Conservation (phyloP, 2,888 invertebrate genomes). For the Xylocampa areola region DNA sequence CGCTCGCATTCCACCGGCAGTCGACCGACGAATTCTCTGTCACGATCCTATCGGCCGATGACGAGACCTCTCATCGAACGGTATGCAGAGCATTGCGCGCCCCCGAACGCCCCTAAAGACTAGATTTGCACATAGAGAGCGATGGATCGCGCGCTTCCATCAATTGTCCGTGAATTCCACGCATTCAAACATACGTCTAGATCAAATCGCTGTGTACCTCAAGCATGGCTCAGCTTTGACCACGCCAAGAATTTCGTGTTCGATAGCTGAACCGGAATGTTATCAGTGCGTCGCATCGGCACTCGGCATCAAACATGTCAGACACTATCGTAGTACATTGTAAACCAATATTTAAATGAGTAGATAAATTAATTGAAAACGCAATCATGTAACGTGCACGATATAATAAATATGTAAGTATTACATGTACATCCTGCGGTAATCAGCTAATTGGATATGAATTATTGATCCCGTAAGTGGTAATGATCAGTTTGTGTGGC, state of each 20-base stretch:
- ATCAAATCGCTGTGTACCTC: constrained; percentile 74
- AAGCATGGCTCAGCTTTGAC: constrained; percentile 78
- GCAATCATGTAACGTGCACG: constrained; percentile 67
- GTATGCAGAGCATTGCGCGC: constrained; percentile 79
- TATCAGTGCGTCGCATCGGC: constrained; percentile 85
- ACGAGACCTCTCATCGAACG: constrained; percentile 80
- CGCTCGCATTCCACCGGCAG: constrained; percentile 84
- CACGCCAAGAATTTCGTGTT: constrained; percentile 85
- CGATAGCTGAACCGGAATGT: constrained; percentile 86
- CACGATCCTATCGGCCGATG: constrained; percentile 84
- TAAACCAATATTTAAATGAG: constrained; percentile 82
- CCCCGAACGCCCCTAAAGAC: constrained; percentile 68
- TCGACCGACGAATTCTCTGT: constrained; percentile 86
- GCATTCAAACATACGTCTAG: constrained; percentile 80
- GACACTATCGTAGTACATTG: constrained; percentile 77
- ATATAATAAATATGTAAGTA: constrained; percentile 63
- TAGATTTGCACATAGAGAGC: constrained; percentile 78
- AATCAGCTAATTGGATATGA: constrained; percentile 83
- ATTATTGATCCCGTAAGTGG: constrained; percentile 78
- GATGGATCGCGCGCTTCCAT: constrained; percentile 82
- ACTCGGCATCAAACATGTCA: constrained; percentile 79
- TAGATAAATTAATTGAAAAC: constrained; percentile 75
- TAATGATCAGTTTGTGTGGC: constrained; percentile 71
- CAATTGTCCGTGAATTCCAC: constrained; percentile 83
- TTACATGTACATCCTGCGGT: constrained; percentile 72